Percentiles rank a stretch among this genome's conserved stretches.
phyloP scores from a whole-genome alignment of 2,888 invertebrate species.

The Blera fallax region DNA sequence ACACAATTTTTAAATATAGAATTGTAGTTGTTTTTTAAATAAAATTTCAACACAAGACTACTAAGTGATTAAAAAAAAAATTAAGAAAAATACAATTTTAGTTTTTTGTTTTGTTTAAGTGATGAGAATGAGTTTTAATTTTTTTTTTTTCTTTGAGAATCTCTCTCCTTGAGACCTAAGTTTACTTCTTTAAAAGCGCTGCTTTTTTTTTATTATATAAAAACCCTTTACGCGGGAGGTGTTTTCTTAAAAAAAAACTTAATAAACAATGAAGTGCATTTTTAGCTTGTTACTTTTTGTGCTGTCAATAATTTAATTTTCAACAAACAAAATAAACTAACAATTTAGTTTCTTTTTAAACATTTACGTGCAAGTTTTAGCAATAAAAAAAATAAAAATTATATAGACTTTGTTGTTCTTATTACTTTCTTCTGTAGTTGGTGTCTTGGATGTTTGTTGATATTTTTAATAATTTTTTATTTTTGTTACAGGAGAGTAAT shows the following conservation, averaged over 20 bases:
- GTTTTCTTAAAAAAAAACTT: constrained; percentile 21
- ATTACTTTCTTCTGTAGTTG: background rate
- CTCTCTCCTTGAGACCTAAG: background rate
- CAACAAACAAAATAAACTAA: constrained; percentile 57
- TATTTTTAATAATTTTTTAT: constrained; percentile 1
- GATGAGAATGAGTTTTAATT: constrained; percentile 40
- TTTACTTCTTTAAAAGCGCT: constrained; percentile 51
- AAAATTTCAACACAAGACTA: constrained; percentile 61
- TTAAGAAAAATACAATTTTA: constrained; percentile 66
- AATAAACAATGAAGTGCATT: constrained; percentile 64
- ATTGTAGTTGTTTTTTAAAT: constrained; percentile 44
- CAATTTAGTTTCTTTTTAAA: constrained; percentile 30
- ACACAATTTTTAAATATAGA: constrained; percentile 29
- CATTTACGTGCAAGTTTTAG: constrained; percentile 43
- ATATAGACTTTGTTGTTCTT: background rate
- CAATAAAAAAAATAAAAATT: constrained; percentile 11
- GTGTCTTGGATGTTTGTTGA: background rate
- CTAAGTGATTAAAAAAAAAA: constrained; percentile 42
- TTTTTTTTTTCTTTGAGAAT: constrained; percentile 11
- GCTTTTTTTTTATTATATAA: constrained; percentile 48
- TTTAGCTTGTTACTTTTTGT: constrained; percentile 20
- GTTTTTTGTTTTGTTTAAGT: constrained; percentile 17
- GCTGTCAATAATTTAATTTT: constrained; percentile 57
- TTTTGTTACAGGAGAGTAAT: background rate
- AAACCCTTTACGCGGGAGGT: constrained; percentile 9